phyloP scores from a whole-genome alignment of 2,888 invertebrate species.

The Litoditis marina region DNA sequence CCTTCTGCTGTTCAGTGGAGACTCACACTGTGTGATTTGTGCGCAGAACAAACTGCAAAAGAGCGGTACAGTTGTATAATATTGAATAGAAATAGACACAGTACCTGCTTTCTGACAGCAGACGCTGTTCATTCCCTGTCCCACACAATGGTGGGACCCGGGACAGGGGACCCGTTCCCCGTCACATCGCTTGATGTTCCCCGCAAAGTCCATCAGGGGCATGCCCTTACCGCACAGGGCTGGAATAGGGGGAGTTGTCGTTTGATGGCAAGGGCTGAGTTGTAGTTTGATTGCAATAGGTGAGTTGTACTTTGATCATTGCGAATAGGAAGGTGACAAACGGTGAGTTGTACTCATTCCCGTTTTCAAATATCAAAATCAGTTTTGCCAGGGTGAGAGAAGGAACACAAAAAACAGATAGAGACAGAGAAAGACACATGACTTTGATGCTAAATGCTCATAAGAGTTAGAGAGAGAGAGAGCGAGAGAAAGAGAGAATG shows the following conservation, averaged over 20 bases:
- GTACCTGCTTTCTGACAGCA: slow-evolving; percentile 48
- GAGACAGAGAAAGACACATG: no score
- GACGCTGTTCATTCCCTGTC: slow-evolving; percentile 42
- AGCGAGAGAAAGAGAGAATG: not conserved
- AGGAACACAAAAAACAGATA: no score
- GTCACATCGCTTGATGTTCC: slow-evolving; percentile 49
- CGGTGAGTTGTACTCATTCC: no score
- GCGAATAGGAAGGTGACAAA: no score
- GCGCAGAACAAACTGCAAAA: not conserved
- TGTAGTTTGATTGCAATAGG: no score
- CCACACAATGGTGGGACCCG: slow-evolving; percentile 42
- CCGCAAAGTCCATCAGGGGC: slow-evolving; percentile 52
- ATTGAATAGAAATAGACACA: not conserved
- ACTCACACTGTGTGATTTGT: no score
- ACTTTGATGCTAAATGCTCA: no score
- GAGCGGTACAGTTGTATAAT: not conserved
- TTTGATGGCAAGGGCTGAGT: no score
- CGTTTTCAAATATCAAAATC: not conserved
- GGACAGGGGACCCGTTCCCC: slow-evolving; percentile 47
- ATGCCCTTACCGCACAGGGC: slow-evolving; percentile 48
- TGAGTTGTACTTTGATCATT: no score
- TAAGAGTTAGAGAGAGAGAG: not conserved
- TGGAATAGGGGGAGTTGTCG: slow-evolving; percentile 21
- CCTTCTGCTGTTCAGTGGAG: no score
- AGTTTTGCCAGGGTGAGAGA: no score